Evolutionary conservation across 2,888 invertebrate species (phyloP).

Genomic region (Caenorhabditis doughertyi): DNA sequence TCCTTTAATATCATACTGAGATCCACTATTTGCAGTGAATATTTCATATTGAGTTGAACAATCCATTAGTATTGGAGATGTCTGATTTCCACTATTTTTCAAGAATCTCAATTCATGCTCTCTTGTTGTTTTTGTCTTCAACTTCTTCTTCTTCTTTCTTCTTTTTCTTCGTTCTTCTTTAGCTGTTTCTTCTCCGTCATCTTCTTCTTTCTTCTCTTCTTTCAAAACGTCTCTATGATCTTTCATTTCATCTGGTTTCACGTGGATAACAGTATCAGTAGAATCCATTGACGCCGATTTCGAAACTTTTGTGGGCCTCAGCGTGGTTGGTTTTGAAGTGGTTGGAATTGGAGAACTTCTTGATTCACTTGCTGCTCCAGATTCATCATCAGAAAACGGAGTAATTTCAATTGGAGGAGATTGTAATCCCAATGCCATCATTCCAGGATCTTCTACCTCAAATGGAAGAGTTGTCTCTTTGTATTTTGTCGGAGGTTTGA

Average conservation of each 20-base stretch:
- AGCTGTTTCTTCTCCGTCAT: conserved; percentile 17
- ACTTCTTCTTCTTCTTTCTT: conserved; percentile 52
- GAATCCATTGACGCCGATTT: conserved; percentile 70
- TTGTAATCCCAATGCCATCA: conserved; percentile 40
- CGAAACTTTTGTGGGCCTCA: conserved; percentile 30
- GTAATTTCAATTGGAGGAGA: conserved; percentile 62
- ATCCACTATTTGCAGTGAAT: conserved; percentile 30
- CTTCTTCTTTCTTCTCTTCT: conserved; percentile 13
- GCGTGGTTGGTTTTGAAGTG: not conserved
- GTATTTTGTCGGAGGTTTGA: conserved; percentile 1
- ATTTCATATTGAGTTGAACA: conserved; percentile 57
- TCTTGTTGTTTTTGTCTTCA: conserved; percentile 28
- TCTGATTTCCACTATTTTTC: conserved; percentile 67
- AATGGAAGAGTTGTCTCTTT: conserved; percentile 40
- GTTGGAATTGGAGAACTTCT: conserved; percentile 31
- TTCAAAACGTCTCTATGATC: conserved; percentile 21
- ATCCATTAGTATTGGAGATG: conserved; percentile 28
- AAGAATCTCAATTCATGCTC: conserved; percentile 66
- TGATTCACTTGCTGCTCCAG: conserved; percentile 30
- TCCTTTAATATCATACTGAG: conserved; percentile 54
- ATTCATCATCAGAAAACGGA: conserved; percentile 55
- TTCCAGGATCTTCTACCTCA: conserved; percentile 45
- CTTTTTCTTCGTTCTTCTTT: conserved; percentile 20
- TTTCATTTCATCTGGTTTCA: conserved; percentile 34
- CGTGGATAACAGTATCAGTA: conserved; percentile 65